These are phyloP conservation scores for Erebia aethiops DNA, from an alignment of 2,888 invertebrate species.

Conservation along the genomic window DNA sequence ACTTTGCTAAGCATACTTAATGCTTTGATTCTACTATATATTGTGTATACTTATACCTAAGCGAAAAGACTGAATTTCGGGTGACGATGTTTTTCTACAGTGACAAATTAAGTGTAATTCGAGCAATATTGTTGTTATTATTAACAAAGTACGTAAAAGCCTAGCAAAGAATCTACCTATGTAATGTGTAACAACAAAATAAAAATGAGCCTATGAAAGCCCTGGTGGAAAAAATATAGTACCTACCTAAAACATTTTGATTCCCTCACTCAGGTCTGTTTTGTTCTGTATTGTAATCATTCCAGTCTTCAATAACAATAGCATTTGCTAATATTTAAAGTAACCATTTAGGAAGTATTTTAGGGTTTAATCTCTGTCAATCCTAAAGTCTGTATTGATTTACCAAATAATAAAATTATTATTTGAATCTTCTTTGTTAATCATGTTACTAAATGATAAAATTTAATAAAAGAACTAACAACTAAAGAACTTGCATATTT, in stretches of 20 bases:
- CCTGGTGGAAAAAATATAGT: constrained; percentile 15
- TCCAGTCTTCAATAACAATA: constrained; percentile 8
- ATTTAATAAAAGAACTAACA: too few species aligned
- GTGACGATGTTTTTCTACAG: constrained; percentile 16
- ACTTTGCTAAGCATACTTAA: not conserved
- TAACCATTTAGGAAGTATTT: too few species aligned
- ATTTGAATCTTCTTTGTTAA: too few species aligned
- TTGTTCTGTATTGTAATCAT: not conserved
- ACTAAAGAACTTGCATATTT: not conserved
- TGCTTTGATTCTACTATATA: too few species aligned
- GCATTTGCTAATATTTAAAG: constrained; percentile 1
- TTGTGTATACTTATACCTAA: not conserved
- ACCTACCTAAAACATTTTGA: not conserved
- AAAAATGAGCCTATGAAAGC: not conserved
- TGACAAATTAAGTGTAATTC: not conserved
- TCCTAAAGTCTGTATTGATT: too few species aligned
- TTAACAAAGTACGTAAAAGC: constrained; percentile 7
- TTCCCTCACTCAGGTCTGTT: not conserved
- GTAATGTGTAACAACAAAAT: constrained; percentile 10
- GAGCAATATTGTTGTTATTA: not conserved
- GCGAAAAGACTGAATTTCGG: not conserved
- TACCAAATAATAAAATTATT: too few species aligned
- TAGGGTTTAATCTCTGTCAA: too few species aligned
- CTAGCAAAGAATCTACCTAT: not conserved
- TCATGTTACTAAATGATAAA: too few species aligned